phyloP scores from a whole-genome alignment of 2,113 vertebrate genomes.

The Cryptomyrus ogoouensis region DNA sequence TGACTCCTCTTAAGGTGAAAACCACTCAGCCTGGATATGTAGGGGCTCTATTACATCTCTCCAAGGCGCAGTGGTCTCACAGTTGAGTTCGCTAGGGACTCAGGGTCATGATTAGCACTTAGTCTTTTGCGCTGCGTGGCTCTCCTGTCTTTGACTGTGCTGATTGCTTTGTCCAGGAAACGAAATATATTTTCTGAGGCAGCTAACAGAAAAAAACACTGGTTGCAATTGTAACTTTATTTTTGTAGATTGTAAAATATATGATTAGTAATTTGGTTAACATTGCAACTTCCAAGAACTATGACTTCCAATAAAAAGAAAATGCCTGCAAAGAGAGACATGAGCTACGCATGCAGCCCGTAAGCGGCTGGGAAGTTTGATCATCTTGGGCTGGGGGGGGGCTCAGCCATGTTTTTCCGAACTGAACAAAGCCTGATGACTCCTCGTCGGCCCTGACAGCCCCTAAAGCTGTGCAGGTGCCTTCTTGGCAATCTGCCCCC shows the following conservation, averaged over 20 bases:
- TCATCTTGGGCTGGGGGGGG: neutral
- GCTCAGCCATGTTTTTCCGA: neutral
- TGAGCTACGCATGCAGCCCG: constrained; percentile 11
- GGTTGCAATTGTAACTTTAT: neutral
- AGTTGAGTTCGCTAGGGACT: neutral
- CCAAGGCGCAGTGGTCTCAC: constrained; percentile 6
- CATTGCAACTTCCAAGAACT: neutral
- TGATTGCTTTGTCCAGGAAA: neutral
- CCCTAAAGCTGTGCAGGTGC: constrained; percentile 15
- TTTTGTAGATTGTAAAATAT: neutral
- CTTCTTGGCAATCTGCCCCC: neutral
- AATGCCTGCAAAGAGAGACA: neutral
- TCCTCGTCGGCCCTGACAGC: neutral
- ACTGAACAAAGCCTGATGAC: neutral
- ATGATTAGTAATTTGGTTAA: neutral
- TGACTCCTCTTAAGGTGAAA: constrained; percentile 22
- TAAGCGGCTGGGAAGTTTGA: neutral
- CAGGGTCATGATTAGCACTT: neutral
- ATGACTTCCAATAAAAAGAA: neutral
- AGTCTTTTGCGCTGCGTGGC: neutral
- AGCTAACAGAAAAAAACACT: neutral
- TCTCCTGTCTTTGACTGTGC: neutral
- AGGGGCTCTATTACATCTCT: constrained; percentile 15
- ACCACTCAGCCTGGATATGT: constrained; percentile 13
- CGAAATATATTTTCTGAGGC: neutral